Evolutionary conservation across 2,113 vertebrate genomes (phyloP).

Genomic region (Apteryx owenii): DNA sequence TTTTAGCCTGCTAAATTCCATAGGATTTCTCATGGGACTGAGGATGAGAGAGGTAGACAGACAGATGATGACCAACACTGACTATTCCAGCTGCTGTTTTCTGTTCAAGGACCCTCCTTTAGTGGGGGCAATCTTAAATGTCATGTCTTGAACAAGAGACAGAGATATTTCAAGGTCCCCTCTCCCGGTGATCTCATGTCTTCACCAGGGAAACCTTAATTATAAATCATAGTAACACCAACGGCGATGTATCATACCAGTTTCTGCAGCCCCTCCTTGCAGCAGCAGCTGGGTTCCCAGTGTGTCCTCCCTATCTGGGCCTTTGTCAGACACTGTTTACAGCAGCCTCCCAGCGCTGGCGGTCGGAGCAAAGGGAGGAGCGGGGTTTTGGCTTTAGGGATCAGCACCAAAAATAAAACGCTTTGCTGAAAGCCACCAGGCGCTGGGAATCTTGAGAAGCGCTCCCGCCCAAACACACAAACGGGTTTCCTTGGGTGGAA

Average conservation of each 20-base stretch:
- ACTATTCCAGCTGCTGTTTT: conserved; percentile 33
- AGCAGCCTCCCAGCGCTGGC: conserved; percentile 2
- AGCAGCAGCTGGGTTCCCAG: neutral
- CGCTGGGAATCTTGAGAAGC: conserved; percentile 10
- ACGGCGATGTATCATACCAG: neutral
- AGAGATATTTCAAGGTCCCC: conserved; percentile 33
- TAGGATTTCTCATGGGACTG: conserved; percentile 12
- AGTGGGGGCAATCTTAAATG: conserved; percentile 31
- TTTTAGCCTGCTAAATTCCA: conserved; percentile 47
- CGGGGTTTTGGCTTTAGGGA: conserved; percentile 45
- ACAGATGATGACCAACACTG: conserved; percentile 10
- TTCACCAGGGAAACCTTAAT: conserved; percentile 35
- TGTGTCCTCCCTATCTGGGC: neutral
- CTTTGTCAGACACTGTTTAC: conserved; percentile 11
- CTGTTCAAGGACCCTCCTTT: neutral
- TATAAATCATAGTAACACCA: conserved; percentile 3
- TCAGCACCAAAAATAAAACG: conserved; percentile 59
- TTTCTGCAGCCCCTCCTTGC: conserved; percentile 13
- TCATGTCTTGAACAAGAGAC: neutral
- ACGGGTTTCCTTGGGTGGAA: conserved; percentile 18
- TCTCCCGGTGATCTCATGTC: conserved; percentile 42
- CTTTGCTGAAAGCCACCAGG: conserved; percentile 23
- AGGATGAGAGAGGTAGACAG: conserved; percentile 28
- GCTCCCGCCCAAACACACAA: conserved; percentile 42
- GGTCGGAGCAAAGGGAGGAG: conserved; percentile 46